phyloP scores from a whole-genome alignment of 2,888 invertebrate species.

The Tetranychus piercei region DNA sequence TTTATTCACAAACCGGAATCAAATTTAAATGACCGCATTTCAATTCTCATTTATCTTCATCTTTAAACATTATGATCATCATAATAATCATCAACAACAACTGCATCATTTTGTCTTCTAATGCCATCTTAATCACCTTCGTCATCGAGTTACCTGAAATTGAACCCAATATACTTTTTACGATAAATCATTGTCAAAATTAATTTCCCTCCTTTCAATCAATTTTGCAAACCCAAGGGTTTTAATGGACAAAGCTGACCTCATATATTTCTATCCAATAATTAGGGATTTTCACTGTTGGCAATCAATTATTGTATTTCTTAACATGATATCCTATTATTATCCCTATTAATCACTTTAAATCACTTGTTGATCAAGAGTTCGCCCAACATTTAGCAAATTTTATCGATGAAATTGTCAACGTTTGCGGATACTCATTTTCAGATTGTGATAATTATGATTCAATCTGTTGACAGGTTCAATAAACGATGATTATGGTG shows the following conservation, averaged over 20 bases:
- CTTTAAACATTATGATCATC: background rate
- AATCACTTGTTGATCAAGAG: no score
- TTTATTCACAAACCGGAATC: background rate
- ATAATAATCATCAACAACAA: no score
- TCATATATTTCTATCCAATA: background rate
- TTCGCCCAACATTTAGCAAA: background rate
- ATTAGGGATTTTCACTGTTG: background rate
- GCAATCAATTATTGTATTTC: background rate
- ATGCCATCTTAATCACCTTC: no score
- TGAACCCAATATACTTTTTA: no score
- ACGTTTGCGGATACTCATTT: background rate
- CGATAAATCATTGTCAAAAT: background rate
- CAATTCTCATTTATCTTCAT: background rate
- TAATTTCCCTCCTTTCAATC: background rate
- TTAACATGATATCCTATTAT: no score
- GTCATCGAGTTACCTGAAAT: no score
- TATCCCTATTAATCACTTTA: no score
- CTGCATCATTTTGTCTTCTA: no score
- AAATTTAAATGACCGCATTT: background rate
- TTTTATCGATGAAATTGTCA: background rate
- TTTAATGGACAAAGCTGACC: background rate
- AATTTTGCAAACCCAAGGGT: background rate
- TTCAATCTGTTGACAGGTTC: no score
- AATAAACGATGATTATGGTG: no score
- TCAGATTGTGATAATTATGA: background rate